Evolutionary conservation across 2,797 vertebrate species (phyloP).

Genomic region (Oreonectes daqikongensis): DNA sequence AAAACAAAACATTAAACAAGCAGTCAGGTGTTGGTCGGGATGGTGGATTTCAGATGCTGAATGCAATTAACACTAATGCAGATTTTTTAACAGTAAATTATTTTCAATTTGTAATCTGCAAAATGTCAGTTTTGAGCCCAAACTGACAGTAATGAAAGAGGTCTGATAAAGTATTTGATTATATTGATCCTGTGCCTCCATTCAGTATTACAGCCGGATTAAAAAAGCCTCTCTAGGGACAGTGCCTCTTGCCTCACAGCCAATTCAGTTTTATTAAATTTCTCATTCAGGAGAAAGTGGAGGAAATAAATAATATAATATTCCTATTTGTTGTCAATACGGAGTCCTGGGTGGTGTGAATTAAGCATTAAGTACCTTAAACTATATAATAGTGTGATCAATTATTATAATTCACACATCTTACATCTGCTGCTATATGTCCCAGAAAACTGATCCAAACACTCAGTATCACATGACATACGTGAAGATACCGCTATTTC

Average conservation of each 20-base stretch:
- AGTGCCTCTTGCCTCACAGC: background rate
- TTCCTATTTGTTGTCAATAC: background rate
- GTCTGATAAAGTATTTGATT: background rate
- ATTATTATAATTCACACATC: background rate
- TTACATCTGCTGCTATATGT: background rate
- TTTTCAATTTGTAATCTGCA: background rate
- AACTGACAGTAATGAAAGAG: background rate
- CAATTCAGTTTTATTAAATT: conserved; percentile 1
- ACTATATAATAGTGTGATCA: background rate
- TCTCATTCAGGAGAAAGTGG: background rate
- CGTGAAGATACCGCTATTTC: background rate
- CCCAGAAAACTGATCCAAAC: background rate
- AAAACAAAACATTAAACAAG: background rate
- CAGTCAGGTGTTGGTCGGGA: background rate
- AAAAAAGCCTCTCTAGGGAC: conserved; percentile 1
- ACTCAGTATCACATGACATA: background rate
- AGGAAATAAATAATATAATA: background rate
- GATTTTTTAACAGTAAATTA: background rate
- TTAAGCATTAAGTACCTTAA: background rate
- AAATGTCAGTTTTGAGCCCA: background rate
- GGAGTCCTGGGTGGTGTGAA: too few species aligned
- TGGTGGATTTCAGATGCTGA: background rate
- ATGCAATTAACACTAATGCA: too few species aligned
- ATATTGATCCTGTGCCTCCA: background rate
- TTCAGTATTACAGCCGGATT: conserved; percentile 31